These are phyloP conservation scores for Tragelaphus imberbis DNA, from an alignment of 2,113 vertebrate species.

Conservation along the genomic window DNA sequence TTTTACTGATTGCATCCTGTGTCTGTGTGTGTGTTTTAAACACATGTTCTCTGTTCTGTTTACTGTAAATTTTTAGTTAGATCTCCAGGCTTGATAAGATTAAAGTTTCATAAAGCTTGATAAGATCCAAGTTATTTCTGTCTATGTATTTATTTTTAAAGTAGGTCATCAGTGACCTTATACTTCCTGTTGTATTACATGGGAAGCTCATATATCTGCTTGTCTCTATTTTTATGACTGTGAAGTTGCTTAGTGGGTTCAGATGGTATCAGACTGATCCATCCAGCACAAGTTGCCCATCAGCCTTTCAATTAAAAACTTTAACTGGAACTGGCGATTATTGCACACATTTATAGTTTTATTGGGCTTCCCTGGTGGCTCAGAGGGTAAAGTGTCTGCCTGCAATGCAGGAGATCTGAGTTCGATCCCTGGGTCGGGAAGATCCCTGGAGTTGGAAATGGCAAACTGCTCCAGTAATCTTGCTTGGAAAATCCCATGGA, in stretches of 20 bases:
- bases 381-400: not conserved
- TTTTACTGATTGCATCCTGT: not conserved
- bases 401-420: not conserved
- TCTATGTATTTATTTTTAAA: not conserved
- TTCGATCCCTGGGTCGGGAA: not conserved
- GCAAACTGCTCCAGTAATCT: not conserved
- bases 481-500: not conserved
- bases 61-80: not conserved
- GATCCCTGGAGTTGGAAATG: not conserved
- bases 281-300: not conserved
- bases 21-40: not conserved
- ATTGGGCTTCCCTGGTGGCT: not conserved
- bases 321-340: not conserved
- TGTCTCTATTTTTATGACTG: not conserved
- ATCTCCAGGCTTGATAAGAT: not conserved
- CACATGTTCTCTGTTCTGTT: not conserved
- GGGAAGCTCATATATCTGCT: not conserved
- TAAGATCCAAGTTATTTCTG: not conserved
- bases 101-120: not conserved
- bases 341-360: not conserved
- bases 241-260: not conserved
- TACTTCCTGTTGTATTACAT: not conserved
- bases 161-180: not conserved
- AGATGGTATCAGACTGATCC: not conserved
- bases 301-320: not conserved